Base-by-base conservation (phyloP, 2,113 vertebrate genomes). In the Poeciliopsis retropinna region DNA sequence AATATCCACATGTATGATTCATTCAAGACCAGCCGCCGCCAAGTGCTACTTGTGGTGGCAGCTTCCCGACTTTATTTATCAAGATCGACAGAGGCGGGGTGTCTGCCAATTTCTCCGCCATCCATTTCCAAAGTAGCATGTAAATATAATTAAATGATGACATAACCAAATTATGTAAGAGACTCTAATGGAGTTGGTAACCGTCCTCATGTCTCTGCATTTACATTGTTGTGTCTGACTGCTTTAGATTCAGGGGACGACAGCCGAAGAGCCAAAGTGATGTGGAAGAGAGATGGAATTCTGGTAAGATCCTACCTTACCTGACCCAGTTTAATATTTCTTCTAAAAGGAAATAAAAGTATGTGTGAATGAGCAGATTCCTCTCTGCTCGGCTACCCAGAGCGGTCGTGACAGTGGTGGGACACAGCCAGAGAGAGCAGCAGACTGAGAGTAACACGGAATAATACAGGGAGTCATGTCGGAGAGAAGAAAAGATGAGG, bases 381-480 rank as follows among this genome's bases (percentile, higher is more conserved):
- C 60, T 82, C 51, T 30, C 25, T 54, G 75, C 64, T 29, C 34
- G 60, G 27, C 47, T 69, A 73, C 67, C 84, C 69, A 88, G 86
- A 91, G 60, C 83, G 32, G 70, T 34, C 29, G 61, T 62, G 73
- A 80, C 65, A 77, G 74, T 54, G 61, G 60, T 29, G 57, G 75
- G 79, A 79, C 76, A 61, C 65, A 30, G 1, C 3, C 61, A 57
- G 54, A 57, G 70, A 64, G 51, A 75, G 81, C 72, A 63, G 63
- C 79, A 78, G 72, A 61, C 65, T 64, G 75, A 81, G 72, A 82
- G 76, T 57, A 71, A 78, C 75, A 68, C 1, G 17, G 44, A 87
- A 93, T 91, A 88, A 86, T 90, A 84, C 70, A 77, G 77, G 76
- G 91, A 92, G 87, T 92, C 89, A 89, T 77, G 86, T 90, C 89